Evolutionary conservation across 2,113 vertebrate species (phyloP), one percentile per base, ranked within the genome.

Genomic region (Sinocyclocheilus grahami): DNA sequence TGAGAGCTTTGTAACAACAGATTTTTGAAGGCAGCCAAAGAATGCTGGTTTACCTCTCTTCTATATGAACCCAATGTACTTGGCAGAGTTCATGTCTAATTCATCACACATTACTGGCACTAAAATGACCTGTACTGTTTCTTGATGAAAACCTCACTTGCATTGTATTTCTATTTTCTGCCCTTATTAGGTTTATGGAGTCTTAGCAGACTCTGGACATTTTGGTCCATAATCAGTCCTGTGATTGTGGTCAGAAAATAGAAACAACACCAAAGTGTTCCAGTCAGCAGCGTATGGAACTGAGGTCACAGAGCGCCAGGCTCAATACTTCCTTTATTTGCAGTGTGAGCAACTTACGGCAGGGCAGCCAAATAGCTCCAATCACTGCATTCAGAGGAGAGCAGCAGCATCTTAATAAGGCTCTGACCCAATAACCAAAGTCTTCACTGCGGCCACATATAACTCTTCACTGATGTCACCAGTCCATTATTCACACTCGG

Each of bases 321-420:
- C 88, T 94, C 93, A 96, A 94, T 94, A 92, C 92, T 91, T 90
- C 91, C 93, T 93, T 93, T 95, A 94, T 95, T 92, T 93, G 90
- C 88, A 89, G 84, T 63, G 84, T 63, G 82, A 90, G 88, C 86
- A 48, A 85, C 86, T 46, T 78, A 91, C 89, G 91, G 89, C 87
- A 87, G 83, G 69, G 12, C 42, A n/a, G 72, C 79, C 86, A 42
- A 72, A 58, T 48, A 11, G 22, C 51, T 58, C 46, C 10, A 30
- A 58, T 80, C 67, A 65, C 22, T 69, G 67, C 53, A 60, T 51
- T 55, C 18, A 24, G 48, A 75, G 62, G 55, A 48, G 22, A 75
- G 48, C 37, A 92, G 88, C 78, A 71, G 86, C 90, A 46, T 55
- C 84, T 91, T 89, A 84, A 90, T 86, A 88, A 83, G 87, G 85